These are phyloP conservation scores for Chiridota heheva DNA, from an alignment of 35 echinoderm and acorn worm species.

Conservation along the genomic window DNA sequence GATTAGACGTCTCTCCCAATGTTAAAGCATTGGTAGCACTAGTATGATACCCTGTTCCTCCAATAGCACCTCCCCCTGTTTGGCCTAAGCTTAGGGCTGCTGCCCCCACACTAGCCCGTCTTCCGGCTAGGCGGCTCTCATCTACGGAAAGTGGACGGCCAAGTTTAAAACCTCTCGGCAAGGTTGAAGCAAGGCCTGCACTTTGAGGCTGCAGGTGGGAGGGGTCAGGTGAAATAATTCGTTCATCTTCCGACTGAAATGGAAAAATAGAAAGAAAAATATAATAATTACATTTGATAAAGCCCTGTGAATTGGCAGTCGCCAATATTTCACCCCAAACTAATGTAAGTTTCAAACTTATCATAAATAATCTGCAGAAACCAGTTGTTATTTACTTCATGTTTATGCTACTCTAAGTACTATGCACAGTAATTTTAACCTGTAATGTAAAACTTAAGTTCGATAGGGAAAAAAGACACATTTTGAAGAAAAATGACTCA, in stretches of 20 bases:
- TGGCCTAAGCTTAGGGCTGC: conserved; percentile 18
- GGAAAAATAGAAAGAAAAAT: conserved; percentile 19
- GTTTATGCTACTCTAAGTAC: background rate
- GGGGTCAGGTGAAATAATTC: conserved; percentile 23
- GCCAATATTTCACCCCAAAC: too few species aligned
- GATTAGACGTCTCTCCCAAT: conserved; percentile 75
- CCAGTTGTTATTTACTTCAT: background rate
- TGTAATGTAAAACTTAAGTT: background rate
- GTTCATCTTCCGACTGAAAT: conserved; percentile 81
- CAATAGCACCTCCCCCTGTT: conserved; percentile 14
- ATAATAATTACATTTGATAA: too few species aligned
- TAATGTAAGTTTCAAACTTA: background rate
- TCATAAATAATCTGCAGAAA: background rate
- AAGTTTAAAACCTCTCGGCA: conserved; percentile 75
- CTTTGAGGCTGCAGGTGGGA: conserved; percentile 62
- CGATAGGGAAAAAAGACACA: too few species aligned
- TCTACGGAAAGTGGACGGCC: conserved; percentile 90
- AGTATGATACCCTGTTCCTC: conserved; percentile 68
- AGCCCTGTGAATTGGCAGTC: too few species aligned
- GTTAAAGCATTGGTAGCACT: conserved; percentile 95
- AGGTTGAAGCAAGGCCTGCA: conserved; percentile 74
- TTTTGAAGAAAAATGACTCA: too few species aligned
- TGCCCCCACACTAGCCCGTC: conserved; percentile 73
- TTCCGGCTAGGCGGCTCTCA: conserved; percentile 64
- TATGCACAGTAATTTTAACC: background rate